Conservation (phyloP, 92 coral and sea anemone species). For the Scolanthus callimorphus region DNA sequence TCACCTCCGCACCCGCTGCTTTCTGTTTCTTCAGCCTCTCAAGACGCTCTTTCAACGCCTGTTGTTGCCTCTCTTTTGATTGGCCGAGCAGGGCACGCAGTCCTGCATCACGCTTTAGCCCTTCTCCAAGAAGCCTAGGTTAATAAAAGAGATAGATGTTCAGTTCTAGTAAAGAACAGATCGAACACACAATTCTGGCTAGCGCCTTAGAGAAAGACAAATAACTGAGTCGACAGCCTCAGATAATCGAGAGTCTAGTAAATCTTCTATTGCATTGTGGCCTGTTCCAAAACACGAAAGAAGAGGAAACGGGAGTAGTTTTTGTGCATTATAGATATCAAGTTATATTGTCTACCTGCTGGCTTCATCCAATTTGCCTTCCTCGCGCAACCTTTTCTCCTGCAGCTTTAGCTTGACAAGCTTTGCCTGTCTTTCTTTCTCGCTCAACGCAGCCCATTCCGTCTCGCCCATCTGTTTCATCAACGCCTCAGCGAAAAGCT, state of each 20-base stretch:
- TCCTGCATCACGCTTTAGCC: slow-evolving; percentile 85
- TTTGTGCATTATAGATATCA: too few species aligned
- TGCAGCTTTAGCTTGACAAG: slow-evolving; percentile 85
- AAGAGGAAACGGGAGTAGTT: too few species aligned
- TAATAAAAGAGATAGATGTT: too few species aligned
- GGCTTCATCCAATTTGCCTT: slow-evolving; percentile 94
- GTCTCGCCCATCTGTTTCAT: slow-evolving; percentile 96
- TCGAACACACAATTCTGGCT: too few species aligned
- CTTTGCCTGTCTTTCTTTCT: slow-evolving; percentile 82
- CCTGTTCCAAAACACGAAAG: too few species aligned
- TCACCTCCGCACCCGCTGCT: slow-evolving; percentile 78
- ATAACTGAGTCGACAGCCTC: too few species aligned
- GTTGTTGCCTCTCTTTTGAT: slow-evolving; percentile 82
- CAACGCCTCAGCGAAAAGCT: slow-evolving; percentile 81
- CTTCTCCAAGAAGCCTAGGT: slow-evolving; percentile 92
- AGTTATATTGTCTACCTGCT: slow-evolving; percentile 66
- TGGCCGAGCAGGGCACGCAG: slow-evolving; percentile 87
- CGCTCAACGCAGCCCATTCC: slow-evolving; percentile 88
- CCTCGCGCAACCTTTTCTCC: slow-evolving; percentile 82
- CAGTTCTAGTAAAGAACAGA: too few species aligned
- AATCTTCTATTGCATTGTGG: too few species aligned
- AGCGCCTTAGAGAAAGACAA: too few species aligned
- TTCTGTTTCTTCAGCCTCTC: slow-evolving; percentile 70
- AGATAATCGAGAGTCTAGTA: too few species aligned
- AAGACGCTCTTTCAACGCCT: slow-evolving; percentile 73